Conservation (phyloP, 1,140 invertebrate species). For the Aphelinus certus region DNA sequence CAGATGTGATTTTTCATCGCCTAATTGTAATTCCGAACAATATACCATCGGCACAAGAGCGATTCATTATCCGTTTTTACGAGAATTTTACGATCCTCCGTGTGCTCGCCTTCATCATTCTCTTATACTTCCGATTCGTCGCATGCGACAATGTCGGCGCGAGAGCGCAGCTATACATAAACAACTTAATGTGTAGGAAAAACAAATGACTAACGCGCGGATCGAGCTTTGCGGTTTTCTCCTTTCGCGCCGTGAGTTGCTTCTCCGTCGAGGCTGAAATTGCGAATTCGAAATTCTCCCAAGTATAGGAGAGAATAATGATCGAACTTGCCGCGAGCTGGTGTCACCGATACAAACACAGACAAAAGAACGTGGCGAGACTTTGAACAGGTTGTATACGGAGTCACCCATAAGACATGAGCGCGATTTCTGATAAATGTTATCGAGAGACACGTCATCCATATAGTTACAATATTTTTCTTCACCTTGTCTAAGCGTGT, state of each 20-base stretch:
- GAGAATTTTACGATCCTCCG: constrained; percentile 11
- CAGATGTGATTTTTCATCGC: no score
- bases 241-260: no score
- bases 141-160: background rate
- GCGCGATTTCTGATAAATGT: background rate
- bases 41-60: no score
- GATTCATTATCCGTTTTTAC: no score
- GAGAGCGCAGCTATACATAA: no score
- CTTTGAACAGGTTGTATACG: background rate
- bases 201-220: constrained; percentile 6
- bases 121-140: constrained; percentile 12
- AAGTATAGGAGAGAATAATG: no score
- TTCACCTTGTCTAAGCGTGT: background rate
- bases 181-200: background rate
- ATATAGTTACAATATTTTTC: background rate
- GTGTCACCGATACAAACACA: background rate
- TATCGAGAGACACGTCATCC: background rate
- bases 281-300: no score
- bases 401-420: background rate
- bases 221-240: no score
- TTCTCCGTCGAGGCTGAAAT: no score
- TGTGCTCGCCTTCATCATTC: background rate
- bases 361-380: constrained; percentile 2
- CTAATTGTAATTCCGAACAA: no score
- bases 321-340: no score